A percentile compares a stretch with the other conserved stretches of the same genome.
Evolutionary conservation across 2,888 invertebrate species (phyloP).

Genomic region (Acanthococcus lagerstroemiae): DNA sequence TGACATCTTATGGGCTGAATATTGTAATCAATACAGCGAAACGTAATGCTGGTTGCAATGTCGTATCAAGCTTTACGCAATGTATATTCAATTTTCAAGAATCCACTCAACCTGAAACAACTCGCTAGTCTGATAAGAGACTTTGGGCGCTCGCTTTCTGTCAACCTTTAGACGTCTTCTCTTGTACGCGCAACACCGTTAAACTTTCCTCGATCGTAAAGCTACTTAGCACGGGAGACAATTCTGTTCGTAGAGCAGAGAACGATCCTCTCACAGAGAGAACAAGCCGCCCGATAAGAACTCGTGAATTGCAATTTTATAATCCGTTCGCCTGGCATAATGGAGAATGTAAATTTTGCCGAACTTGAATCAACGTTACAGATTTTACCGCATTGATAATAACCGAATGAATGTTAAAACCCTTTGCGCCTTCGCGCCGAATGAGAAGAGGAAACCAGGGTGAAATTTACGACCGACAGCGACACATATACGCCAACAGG

Average conservation of each 20-base stretch:
- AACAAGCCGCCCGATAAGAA: constrained; percentile 6
- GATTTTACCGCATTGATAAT: constrained; percentile 29
- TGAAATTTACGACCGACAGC: background rate
- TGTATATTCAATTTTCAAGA: too few relatives aligned
- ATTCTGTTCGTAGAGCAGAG: background rate
- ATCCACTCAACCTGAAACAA: too few relatives aligned
- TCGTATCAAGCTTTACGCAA: too few relatives aligned
- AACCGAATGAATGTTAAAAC: constrained; percentile 20
- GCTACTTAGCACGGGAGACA: too few relatives aligned
- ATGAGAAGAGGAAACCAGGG: background rate
- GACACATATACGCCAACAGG: background rate
- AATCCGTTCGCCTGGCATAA: constrained; percentile 14
- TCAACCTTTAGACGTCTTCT: too few relatives aligned
- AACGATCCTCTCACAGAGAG: background rate
- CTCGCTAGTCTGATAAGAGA: too few relatives aligned
- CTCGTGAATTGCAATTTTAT: constrained; percentile 17
- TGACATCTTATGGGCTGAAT: too few relatives aligned
- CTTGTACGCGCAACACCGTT: too few relatives aligned
- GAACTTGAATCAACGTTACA: constrained; percentile 22
- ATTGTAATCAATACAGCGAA: too few relatives aligned
- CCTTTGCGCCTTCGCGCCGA: background rate
- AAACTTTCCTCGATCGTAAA: too few relatives aligned
- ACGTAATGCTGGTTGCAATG: too few relatives aligned
- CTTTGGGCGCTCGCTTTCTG: too few relatives aligned
- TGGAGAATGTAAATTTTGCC: constrained; percentile 20